Evolutionary conservation across 1,140 invertebrate species (phyloP).

Genomic region (Portunus trituberculatus): DNA sequence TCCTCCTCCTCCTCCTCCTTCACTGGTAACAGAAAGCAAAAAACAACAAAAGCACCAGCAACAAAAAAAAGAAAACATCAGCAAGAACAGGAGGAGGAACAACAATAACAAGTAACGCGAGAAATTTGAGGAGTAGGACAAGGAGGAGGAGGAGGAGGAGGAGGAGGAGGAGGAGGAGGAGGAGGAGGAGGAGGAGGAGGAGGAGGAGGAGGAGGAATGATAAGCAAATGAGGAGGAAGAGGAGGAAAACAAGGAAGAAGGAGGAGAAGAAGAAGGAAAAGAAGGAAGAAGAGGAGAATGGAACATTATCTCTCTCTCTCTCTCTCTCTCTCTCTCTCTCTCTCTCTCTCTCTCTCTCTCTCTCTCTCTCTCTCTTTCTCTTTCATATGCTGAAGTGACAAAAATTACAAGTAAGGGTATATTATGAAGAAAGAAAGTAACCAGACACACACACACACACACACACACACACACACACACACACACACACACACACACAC

Average conservation of each 20-base stretch:
- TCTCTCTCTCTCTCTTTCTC: too few relatives aligned
- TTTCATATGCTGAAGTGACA: too few relatives aligned
- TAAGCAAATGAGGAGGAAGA: too few relatives aligned
- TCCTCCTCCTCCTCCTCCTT: too few relatives aligned
- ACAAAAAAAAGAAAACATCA: neutral
- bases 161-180: neutral
- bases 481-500: neutral
- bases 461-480: neutral
- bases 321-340: too few relatives aligned
- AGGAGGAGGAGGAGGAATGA: neutral
- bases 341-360: too few relatives aligned
- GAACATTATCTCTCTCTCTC: too few relatives aligned
- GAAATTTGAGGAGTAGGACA: neutral
- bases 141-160: conserved; percentile 11
- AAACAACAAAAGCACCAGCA: too few relatives aligned
- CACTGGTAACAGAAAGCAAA: neutral
- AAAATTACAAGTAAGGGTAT: too few relatives aligned
- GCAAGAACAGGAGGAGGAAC: neutral
- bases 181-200: neutral
- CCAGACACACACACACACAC: neutral
- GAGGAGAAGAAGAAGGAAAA: too few relatives aligned
- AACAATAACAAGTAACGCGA: neutral
- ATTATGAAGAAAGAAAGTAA: neutral
- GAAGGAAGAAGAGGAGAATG: too few relatives aligned
- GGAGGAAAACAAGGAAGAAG: too few relatives aligned